Evolutionary conservation across 2,888 invertebrate species (phyloP), one percentile per base, ranked within the genome.

Genomic region (Drosophila greeni): DNA sequence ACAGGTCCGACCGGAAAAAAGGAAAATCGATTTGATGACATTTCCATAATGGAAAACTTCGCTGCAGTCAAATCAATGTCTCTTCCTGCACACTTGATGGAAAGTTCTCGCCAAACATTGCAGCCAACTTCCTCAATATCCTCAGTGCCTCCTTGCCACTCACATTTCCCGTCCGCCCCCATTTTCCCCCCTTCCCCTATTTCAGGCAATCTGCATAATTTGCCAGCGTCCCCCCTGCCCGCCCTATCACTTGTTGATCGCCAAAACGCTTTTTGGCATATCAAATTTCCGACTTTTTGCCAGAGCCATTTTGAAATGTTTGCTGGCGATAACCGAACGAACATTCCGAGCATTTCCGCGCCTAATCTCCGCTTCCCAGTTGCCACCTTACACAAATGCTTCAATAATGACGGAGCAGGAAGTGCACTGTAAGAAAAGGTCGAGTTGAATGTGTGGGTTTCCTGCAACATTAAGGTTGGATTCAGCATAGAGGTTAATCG

Each of bases 131-230:
- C 70, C 67, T 67, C 67, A 67, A 67, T 67, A 67, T 67, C 70
- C 67, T 54, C 36, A 20, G 66, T 33, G 42, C 45, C 26, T 45
- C 29, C 14, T 26, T 14, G 45, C 45, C 45, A 18, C 45, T 29
- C 43, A 29, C 43, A 29, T 45, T 45, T 45, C 33, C 20, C 5
- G 40, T 23, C 14, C 14, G 2, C n/a, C 18, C 5, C 37, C 7
- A 20, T 20, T 29, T 29, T 18, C 20, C 29, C 14, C 14, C 24
- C 1, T 16, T 36, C n/a, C 37, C 65, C 34, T 42, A 6, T 42
- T 24, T 42, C 52, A 48, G 70, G 47, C 66, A 81, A 77, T 81
- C 78, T 75, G 54, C 83, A 77, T 77, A 78, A 83, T 78, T 77
- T 81, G 82, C 52, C 67, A 72, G 59, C 9, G 49, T 48, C 51